Conservation (phyloP, 92 coral and sea anemone genomes). For the Palythoa grandis region DNA sequence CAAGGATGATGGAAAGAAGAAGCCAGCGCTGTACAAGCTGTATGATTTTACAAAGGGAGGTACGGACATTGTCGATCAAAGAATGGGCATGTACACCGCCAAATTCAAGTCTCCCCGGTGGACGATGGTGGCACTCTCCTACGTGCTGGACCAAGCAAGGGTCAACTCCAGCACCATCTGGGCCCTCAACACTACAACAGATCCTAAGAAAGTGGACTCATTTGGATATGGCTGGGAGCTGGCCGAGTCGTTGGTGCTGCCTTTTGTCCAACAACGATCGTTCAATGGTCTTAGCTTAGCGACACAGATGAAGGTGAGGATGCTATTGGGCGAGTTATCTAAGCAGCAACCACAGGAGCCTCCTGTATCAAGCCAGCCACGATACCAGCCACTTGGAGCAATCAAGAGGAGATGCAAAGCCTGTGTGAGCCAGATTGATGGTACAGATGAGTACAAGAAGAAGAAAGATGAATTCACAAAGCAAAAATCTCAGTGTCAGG, state of each 20-base stretch:
- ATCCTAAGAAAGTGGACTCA: no score
- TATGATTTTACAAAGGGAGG: no score
- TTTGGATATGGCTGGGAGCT: neutral
- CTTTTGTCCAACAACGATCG: neutral
- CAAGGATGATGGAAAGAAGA: neutral
- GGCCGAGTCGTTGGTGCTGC: neutral
- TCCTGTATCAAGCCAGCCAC: constrained; percentile 2
- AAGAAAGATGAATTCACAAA: neutral
- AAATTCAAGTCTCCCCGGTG: no score
- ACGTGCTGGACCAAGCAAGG: no score
- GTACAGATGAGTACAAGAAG: neutral
- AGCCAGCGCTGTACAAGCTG: no score
- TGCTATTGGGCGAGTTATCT: neutral
- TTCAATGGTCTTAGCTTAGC: neutral
- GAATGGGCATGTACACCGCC: no score
- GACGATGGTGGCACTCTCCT: no score
- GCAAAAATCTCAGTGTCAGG: constrained; percentile 13
- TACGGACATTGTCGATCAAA: no score
- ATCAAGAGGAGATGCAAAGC: neutral
- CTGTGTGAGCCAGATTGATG: neutral
- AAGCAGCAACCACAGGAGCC: constrained; percentile 2
- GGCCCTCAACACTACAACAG: no score
- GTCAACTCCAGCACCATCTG: no score
- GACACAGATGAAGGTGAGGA: neutral
- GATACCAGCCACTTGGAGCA: neutral